Evolutionary conservation across 2,888 invertebrate genomes (phyloP), one percentile per base, ranked within the genome.

Genomic region (Minunthozetes semirufus): DNA sequence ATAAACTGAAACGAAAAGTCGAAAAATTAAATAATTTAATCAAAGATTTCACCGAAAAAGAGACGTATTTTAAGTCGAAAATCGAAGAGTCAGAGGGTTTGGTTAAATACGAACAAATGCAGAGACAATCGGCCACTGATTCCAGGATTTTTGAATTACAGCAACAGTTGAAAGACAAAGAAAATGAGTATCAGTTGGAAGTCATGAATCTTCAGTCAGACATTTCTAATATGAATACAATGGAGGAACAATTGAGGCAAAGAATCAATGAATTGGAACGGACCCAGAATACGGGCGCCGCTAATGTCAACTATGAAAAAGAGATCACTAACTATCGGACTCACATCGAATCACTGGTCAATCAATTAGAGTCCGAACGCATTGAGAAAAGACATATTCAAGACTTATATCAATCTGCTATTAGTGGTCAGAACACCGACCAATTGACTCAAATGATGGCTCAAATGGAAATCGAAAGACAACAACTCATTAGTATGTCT

Each of bases 1-100:
- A 74, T 25, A 42, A 42, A 22, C n/a, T 74, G 9, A 68, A 29
- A 72, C 46, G 33, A 22, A 38, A 50, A 17, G 48, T 50, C 15
- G n/a, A 29, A 6, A 74, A 61, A 70, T 3, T 15, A 1, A 50
- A 74, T 25, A 22, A 50, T 17, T 29, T 50, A 9, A 19, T 71
- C 4, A 33, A 76, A 59, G 72, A 53, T 33, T 59, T 72, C 19
- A 56, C 38, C 3, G 71, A 76, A 38, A 75, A 76, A 19, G 76
- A 76, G 33, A 42, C 48, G 1, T 38, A 68, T 33, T 73, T 27
- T 25, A 46, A 76, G 48, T 27, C 72, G 33, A 42, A 46, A 33
- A 59, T 73, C 25, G 76, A 73, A 13, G 76, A 76, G 42, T 29
- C 50, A 1, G 46, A 74, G 46, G 74, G 74, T 22, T 25, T 68